Evolutionary conservation across 2,113 vertebrate genomes (phyloP).

Genomic region (Amphiprion percula): DNA sequence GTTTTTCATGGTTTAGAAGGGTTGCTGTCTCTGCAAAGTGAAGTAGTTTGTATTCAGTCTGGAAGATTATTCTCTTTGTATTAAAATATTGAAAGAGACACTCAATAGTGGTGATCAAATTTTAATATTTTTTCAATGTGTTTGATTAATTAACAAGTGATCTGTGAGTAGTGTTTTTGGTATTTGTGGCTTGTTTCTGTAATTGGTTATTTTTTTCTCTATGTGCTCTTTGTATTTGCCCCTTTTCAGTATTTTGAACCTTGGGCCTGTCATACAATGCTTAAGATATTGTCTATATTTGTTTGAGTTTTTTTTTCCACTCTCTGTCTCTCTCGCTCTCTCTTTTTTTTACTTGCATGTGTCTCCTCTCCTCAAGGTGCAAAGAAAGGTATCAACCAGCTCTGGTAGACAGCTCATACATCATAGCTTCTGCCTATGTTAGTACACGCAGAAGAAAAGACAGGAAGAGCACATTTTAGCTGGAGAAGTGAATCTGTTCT

Average conservation of each 20-base stretch:
- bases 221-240: background rate
- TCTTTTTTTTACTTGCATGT: background rate
- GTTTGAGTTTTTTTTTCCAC: background rate
- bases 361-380: background rate
- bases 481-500: background rate
- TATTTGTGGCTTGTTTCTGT: background rate
- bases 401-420: slow-evolving; percentile 37
- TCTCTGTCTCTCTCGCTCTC: background rate
- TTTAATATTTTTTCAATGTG: background rate
- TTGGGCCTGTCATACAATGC: background rate
- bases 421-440: slow-evolving; percentile 28
- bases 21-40: background rate
- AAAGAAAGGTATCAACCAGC: slow-evolving; percentile 31
- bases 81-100: background rate
- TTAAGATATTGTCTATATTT: background rate
- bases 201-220: background rate
- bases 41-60: slow-evolving; percentile 1
- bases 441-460: background rate
- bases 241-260: background rate
- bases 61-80: background rate
- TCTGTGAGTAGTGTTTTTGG: background rate
- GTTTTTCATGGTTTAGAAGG: background rate
- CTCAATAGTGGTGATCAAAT: background rate
- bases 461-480: slow-evolving; percentile 9
- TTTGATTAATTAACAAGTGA: background rate